A percentile compares a stretch with the other conserved stretches of the same genome.
phyloP scores from a whole-genome alignment of 2,113 vertebrate species.

The Dromas ardeola region DNA sequence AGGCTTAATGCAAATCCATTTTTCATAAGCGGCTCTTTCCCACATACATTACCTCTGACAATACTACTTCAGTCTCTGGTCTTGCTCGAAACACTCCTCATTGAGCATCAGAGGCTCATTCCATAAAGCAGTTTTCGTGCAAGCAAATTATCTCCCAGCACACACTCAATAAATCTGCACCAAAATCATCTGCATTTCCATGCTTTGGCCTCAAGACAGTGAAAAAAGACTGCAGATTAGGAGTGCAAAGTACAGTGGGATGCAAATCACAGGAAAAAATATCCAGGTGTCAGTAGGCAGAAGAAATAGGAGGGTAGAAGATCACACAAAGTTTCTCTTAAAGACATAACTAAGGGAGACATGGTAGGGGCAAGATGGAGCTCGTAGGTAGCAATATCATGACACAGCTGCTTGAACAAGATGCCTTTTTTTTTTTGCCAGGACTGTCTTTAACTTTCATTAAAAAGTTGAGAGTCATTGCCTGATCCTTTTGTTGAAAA shows the following conservation, averaged over 20 bases:
- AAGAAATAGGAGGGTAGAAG: background rate
- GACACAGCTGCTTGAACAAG: background rate
- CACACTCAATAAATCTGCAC: background rate
- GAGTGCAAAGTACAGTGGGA: background rate
- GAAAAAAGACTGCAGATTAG: background rate
- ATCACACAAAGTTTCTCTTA: background rate
- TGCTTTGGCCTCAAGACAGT: background rate
- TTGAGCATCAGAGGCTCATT: background rate
- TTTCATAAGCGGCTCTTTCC: background rate
- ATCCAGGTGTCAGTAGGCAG: background rate
- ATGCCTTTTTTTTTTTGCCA: background rate
- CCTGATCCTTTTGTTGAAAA: background rate
- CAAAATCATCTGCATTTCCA: background rate
- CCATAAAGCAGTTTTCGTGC: background rate
- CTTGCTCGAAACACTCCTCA: background rate
- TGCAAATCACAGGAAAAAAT: background rate
- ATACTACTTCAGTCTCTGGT: background rate
- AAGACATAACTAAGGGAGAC: background rate
- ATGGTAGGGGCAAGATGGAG: background rate
- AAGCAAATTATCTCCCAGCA: constrained; percentile 13
- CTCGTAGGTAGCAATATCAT: background rate
- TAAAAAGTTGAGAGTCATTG: background rate
- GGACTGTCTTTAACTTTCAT: background rate
- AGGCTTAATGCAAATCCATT: background rate
- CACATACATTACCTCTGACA: background rate